phyloP scores from a whole-genome alignment of 92 coral and sea anemone genomes.

The Siderastrea radians region DNA sequence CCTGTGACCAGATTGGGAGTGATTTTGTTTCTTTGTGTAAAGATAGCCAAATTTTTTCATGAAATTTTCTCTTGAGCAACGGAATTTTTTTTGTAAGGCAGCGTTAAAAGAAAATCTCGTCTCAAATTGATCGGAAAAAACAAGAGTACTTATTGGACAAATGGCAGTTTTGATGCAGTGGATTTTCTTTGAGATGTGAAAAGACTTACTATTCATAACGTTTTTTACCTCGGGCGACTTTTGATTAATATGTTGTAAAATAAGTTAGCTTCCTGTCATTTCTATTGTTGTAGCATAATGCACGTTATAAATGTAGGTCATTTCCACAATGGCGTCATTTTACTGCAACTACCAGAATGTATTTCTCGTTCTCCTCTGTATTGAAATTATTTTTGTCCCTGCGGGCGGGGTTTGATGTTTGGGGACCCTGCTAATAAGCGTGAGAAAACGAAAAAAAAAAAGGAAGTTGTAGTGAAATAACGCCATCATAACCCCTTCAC shows the following conservation, averaged over 20 bases:
- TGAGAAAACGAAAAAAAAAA: no score
- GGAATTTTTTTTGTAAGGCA: neutral
- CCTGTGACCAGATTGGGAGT: no score
- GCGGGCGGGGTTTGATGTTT: no score
- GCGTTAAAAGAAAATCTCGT: neutral
- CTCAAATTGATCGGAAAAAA: neutral
- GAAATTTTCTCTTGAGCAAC: neutral
- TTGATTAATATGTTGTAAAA: neutral
- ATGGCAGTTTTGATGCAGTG: neutral
- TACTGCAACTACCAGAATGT: no score
- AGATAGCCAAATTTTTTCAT: neutral
- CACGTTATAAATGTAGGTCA: neutral
- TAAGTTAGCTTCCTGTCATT: neutral
- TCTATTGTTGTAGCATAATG: neutral
- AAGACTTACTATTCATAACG: neutral
- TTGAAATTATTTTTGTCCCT: no score
- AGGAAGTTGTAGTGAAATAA: no score
- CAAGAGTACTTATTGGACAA: neutral
- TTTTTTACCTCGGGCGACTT: neutral
- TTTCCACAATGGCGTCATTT: no score
- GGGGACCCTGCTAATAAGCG: no score
- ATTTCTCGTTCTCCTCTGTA: no score
- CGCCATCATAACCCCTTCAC: no score
- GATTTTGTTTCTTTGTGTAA: no score
- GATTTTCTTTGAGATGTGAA: constrained; percentile 2